Evolutionary conservation across 2,113 vertebrate genomes (phyloP).

Genomic region (Myxocyprinus asiaticus): DNA sequence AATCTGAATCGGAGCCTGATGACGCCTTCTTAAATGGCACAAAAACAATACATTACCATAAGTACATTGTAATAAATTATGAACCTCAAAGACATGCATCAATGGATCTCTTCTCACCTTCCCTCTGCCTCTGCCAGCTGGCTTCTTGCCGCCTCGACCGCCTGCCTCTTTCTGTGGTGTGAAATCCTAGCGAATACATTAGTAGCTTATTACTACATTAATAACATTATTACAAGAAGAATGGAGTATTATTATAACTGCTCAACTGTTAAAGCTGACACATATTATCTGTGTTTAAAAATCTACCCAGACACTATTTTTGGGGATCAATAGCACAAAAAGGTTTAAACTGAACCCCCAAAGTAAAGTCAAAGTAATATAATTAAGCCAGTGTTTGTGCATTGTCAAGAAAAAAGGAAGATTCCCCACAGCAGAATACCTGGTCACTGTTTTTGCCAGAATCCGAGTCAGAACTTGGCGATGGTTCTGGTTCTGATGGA

Average conservation of each 20-base stretch:
- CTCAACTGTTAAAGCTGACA: neutral
- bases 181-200: slow-evolving; percentile 80
- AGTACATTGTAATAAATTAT: neutral
- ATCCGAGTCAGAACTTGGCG: slow-evolving; percentile 85
- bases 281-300: neutral
- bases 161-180: slow-evolving; percentile 88
- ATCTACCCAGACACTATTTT: too few relatives aligned
- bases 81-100: neutral
- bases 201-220: too few relatives aligned
- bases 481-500: slow-evolving; percentile 86
- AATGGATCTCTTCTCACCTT: slow-evolving; percentile 60
- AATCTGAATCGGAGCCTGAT: slow-evolving; percentile 81
- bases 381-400: too few relatives aligned
- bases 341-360: too few relatives aligned
- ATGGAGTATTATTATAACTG: neutral
- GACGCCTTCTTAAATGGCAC: slow-evolving; percentile 73
- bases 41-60: neutral
- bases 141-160: slow-evolving; percentile 75
- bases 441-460: slow-evolving; percentile 95
- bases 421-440: slow-evolving; percentile 69
- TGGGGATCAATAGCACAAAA: too few relatives aligned
- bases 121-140: slow-evolving; percentile 73
- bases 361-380: too few relatives aligned
- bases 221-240: too few relatives aligned
- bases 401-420: too few relatives aligned